Percentiles rank a stretch among this genome's conserved stretches.
phyloP scores from a whole-genome alignment of 2,113 vertebrate genomes.

The Daboia siamensis region DNA sequence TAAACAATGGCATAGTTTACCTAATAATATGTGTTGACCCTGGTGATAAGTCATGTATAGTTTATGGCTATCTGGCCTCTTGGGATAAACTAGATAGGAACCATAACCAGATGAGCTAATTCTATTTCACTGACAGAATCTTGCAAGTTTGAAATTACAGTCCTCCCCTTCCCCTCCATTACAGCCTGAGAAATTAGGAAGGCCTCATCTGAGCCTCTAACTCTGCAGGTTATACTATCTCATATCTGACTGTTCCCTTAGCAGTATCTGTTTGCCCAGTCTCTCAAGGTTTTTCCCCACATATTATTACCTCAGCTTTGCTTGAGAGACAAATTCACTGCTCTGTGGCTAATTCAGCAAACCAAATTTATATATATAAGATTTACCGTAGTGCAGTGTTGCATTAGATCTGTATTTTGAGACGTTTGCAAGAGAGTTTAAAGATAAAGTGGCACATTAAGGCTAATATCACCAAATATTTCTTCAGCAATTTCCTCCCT shows the following conservation, averaged over 20 bases:
- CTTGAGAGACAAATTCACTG: neutral
- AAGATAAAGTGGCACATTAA: neutral
- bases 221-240: neutral
- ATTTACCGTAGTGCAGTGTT: neutral
- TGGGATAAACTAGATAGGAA: neutral
- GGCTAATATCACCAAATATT: neutral
- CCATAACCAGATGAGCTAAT: neutral
- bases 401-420: neutral
- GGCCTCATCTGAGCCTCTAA: neutral
- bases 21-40: neutral
- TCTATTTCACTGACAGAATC: neutral
- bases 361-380: neutral
- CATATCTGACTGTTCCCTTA: neutral
- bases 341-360: neutral
- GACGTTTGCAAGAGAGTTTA: neutral
- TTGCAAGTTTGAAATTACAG: neutral
- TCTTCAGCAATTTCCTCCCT: neutral
- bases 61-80: neutral
- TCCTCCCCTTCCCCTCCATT: neutral
- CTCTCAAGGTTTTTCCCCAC: neutral
- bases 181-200: neutral
- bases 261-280: neutral
- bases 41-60: neutral
- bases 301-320: neutral
- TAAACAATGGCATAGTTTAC: neutral